Evolutionary conservation across 2,888 invertebrate genomes (phyloP).

Genomic region (Dryobotodes eremita): DNA sequence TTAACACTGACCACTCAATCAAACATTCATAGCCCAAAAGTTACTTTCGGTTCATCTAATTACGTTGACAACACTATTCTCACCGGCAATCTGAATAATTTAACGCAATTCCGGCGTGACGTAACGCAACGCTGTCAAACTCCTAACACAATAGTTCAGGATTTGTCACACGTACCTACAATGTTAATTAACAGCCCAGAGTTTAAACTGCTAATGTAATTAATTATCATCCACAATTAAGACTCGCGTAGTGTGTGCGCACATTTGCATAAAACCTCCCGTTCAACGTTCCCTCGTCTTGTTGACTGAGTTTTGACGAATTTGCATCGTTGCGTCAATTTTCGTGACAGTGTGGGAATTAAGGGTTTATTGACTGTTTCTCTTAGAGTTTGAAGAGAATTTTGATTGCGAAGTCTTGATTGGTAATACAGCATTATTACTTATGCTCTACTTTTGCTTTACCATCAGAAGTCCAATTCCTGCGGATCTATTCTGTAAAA

Average conservation of each 20-base stretch:
- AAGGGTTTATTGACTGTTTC: constrained; percentile 27
- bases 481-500: no score
- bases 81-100: constrained; percentile 61
- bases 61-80: constrained; percentile 41
- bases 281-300: constrained; percentile 40
- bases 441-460: neutral
- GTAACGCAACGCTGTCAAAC: constrained; percentile 50
- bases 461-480: neutral
- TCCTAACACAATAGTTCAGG: constrained; percentile 60
- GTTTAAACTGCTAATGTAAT: constrained; percentile 75
- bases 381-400: neutral
- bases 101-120: constrained; percentile 52
- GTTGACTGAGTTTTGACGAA: constrained; percentile 59
- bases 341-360: constrained; percentile 29
- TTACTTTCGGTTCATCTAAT: constrained; percentile 37
- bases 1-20: neutral
- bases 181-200: constrained; percentile 68
- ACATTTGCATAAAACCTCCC: constrained; percentile 66
- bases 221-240: constrained; percentile 78
- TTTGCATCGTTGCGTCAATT: constrained; percentile 38
- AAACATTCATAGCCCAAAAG: constrained; percentile 19
- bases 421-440: neutral
- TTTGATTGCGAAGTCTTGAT: constrained; percentile 17
- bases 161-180: constrained; percentile 58
- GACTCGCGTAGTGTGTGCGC: constrained; percentile 68